Evolutionary conservation across 2,888 invertebrate species (phyloP).

Genomic region (Eupithecia exiguata): DNA sequence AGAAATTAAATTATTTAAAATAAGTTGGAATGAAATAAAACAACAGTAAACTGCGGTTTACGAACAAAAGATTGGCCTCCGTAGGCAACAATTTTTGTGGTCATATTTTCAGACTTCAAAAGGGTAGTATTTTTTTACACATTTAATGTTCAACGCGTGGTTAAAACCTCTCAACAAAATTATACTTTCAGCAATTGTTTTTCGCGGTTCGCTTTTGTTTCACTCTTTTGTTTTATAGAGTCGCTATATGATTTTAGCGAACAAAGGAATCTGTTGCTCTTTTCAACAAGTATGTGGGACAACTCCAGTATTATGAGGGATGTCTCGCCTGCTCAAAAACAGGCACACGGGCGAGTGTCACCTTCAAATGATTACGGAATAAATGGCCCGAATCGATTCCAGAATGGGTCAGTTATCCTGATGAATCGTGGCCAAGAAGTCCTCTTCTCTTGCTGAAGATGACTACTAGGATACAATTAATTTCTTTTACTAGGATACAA

Average conservation of each 20-base stretch:
- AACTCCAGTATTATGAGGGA: slow-evolving; percentile 5
- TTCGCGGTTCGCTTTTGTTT: neutral
- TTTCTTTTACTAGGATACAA: no score
- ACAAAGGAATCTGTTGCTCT: slow-evolving; percentile 45
- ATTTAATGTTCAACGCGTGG: neutral
- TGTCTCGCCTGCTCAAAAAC: neutral
- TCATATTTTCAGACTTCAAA: neutral
- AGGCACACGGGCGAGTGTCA: neutral
- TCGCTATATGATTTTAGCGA: slow-evolving; percentile 5
- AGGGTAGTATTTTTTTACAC: neutral
- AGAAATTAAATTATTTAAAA: neutral
- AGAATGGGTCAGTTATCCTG: neutral
- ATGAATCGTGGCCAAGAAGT: no score
- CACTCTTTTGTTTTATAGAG: neutral
- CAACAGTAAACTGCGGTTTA: neutral
- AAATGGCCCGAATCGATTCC: neutral
- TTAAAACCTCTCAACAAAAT: neutral
- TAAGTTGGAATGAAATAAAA: neutral
- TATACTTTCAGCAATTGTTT: neutral
- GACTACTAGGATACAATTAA: no score
- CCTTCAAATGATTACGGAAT: neutral
- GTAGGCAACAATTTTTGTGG: neutral
- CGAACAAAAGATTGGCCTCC: neutral
- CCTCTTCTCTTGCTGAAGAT: no score
- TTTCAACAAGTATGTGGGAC: slow-evolving; percentile 42